Base-by-base conservation (phyloP, 2,113 vertebrate genomes). In the Triplophysa dalaica region DNA sequence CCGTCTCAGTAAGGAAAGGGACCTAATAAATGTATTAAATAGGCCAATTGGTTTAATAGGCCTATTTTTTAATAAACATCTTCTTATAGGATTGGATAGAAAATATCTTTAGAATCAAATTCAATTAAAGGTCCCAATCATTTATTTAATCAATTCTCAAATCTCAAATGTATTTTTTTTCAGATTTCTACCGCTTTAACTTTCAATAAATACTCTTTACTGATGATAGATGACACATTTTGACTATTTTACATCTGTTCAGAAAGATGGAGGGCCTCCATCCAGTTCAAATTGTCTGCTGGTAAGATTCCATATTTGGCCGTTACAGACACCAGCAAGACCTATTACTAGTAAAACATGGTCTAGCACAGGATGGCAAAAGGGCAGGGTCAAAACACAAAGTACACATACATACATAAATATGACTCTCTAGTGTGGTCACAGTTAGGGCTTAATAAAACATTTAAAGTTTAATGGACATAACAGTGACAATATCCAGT, bases 301-400 rank as follows among this genome's bases (percentile, higher is more conserved):
- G 33, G 54, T 58, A 21, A 58, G 8, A 21, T 58, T 45, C 72
- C 72, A 45, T 74, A 74, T 74, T 74, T 74, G 72, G 21, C 56
- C 56, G 45, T 74, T 75, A 1, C 50, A 64, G 43, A 50, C 16
- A 75, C n/a, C 60, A 62, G 38, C 21, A n/a, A 19, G 73, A 41
- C 13, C 3, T 19, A 4, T 14, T 26, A 26, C 56, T 13, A 24
- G 9, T 8, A 8, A 56, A n/a, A 56, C 54, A 58, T 2, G 56
- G 56, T 61, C 61, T 61, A 38, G 70, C 61, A 74, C 72, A 75
- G 56, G 72, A 75, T 62, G 72, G 74, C 52, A 45, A 64, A 45
- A 52, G 24, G 16, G 58, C 7, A 11, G 8, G 24, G 8, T 21
- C 58, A 61, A 61, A 61, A 21, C 43, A 22, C n/a, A 22, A 22